Percentiles rank a stretch among this genome's conserved stretches.
Conservation (phyloP, 2,113 vertebrate genomes). For the Neotoma lepida region DNA sequence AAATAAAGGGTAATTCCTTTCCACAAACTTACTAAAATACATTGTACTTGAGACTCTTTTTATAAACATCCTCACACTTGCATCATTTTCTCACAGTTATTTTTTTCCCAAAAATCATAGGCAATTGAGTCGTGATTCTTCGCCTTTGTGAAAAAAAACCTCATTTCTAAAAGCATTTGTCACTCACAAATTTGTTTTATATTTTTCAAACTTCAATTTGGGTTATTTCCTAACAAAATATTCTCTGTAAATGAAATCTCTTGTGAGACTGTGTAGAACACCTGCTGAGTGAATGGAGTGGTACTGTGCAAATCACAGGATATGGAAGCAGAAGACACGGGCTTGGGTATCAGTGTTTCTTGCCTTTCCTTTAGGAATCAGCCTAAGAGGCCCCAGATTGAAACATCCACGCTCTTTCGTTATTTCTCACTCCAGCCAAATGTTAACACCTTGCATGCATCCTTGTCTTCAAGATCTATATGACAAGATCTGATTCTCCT, state of each 20-base stretch:
- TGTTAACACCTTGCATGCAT: background rate
- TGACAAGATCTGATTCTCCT: background rate
- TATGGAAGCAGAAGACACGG: background rate
- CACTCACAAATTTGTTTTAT: slow-evolving; percentile 37
- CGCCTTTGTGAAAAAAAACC: slow-evolving; percentile 25
- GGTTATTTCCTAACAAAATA: slow-evolving; percentile 38
- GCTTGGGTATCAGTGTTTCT: background rate
- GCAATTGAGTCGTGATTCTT: slow-evolving; percentile 35
- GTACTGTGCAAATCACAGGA: background rate
- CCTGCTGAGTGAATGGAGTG: background rate
- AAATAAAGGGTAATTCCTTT: slow-evolving; percentile 26
- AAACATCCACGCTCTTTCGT: background rate
- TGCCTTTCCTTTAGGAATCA: background rate
- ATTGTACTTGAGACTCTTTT: background rate
- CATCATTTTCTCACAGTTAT: slow-evolving; percentile 37
- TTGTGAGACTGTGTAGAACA: background rate
- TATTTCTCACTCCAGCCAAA: background rate
- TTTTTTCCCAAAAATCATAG: background rate
- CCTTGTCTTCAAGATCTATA: background rate
- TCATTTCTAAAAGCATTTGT: slow-evolving; percentile 58
- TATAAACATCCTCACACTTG: slow-evolving; percentile 34
- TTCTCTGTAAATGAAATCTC: slow-evolving; percentile 22
- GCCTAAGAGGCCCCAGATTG: background rate
- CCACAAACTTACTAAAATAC: slow-evolving; percentile 25
- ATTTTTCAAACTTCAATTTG: slow-evolving; percentile 39